Conservation (phyloP, 1,140 invertebrate species). For the Adelges cooleyi region DNA sequence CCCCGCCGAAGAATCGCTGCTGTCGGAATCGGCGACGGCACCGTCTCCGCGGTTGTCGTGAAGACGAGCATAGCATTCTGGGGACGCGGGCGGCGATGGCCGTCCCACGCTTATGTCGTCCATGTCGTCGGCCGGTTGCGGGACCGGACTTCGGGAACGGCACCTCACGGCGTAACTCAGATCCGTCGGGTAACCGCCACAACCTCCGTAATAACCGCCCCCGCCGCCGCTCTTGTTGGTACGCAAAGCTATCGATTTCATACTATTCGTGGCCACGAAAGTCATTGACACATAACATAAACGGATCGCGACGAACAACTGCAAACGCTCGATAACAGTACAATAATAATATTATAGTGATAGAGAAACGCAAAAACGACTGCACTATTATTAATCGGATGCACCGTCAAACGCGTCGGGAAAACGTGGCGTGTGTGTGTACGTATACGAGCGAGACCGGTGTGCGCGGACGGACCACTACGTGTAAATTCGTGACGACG, state of each 20-base stretch:
- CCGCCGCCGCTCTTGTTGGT: constrained; percentile 6
- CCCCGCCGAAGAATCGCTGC: constrained; percentile 24
- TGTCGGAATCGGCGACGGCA: constrained; percentile 3
- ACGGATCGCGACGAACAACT: background rate
- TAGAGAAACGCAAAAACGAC: background rate
- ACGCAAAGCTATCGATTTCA: constrained; percentile 25
- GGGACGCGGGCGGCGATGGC: constrained; percentile 48
- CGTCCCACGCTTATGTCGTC: constrained; percentile 62
- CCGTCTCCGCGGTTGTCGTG: constrained; percentile 35
- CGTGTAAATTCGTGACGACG: background rate
- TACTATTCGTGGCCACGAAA: constrained; percentile 13
- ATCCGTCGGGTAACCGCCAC: constrained; percentile 13
- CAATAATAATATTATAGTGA: too few relatives aligned
- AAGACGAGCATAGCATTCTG: constrained; percentile 53
- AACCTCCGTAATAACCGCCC: constrained; percentile 4
- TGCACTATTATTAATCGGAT: background rate
- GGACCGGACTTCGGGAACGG: constrained; percentile 12
- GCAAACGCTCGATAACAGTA: background rate
- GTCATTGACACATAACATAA: background rate
- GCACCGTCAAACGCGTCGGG: background rate
- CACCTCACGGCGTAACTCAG: background rate
- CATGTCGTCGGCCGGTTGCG: constrained; percentile 25
- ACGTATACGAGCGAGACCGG: background rate
- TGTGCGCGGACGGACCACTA: background rate
- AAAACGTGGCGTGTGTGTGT: too few relatives aligned